Base-by-base conservation (phyloP, 2,797 vertebrate genomes). In the Gorsachius magnificus region DNA sequence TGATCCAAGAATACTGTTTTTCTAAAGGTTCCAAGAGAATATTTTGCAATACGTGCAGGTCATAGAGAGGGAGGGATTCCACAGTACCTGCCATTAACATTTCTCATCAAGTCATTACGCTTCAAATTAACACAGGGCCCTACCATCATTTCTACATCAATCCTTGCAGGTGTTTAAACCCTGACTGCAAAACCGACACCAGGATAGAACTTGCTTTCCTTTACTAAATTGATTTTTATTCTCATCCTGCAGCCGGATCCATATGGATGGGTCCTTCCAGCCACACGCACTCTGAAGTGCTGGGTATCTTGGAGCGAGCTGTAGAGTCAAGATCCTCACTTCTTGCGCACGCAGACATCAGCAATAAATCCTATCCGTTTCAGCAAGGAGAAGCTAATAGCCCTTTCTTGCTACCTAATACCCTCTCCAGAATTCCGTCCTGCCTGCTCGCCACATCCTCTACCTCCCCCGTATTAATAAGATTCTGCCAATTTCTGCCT, bases 81-180 rank as follows among this genome's bases (percentile, higher is more conserved):
- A 50, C 61, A 79, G 58, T 0, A 63, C 45, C 50, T 87, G 89
- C 87, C 80, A 77, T 28, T 31, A 89, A 75, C 10, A 1, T 83
- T 21, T 85, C 60, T 80, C 93, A 90, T 79, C 41, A 89, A 87
- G 70, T 87, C 21, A 11, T 69, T 83, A 90, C 64, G 71, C 68
- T 77, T 61, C 86, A 61, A 65, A 92, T 89, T 72, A 93, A 85
- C 26, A 61, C 64, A 54, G 48, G 80, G 78, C 71, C 56, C 71
- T 45, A n/a, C 82, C 20, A 0, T 41, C 25, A 64, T 68, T 83
- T 50, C 88, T 87, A 31, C 57, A 21, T 38, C 64, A 70, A 83
- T 65, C 69, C 71, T 53, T 87, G 43, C 61, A 80, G 60, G 41
- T 80, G 83, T 58, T 93, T 75, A 77, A 93, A 64, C 64, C 24